These are phyloP conservation scores for Pararge aegeria DNA, from an alignment of 1,140 invertebrate genomes.

Conservation along the genomic window DNA sequence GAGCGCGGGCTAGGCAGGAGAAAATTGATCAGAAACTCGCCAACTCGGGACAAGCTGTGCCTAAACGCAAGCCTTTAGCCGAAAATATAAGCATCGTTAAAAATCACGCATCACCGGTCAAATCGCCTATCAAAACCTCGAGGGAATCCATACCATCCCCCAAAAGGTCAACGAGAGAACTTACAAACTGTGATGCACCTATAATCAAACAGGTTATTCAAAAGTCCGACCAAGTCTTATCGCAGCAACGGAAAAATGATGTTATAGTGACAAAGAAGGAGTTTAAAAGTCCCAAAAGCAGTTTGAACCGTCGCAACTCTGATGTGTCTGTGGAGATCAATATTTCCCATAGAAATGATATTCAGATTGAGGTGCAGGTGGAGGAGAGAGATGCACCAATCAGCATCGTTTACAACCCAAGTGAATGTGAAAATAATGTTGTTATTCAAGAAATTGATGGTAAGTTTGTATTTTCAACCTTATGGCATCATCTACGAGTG, in stretches of 20 bases:
- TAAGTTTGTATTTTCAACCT: conserved; percentile 27
- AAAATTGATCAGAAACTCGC: conserved; percentile 76
- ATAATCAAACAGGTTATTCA: conserved; percentile 32
- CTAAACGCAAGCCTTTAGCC: conserved; percentile 61
- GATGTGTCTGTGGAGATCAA: conserved; percentile 76
- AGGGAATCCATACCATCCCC: conserved; percentile 50
- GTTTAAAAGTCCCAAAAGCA: conserved; percentile 58
- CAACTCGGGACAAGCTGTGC: conserved; percentile 63
- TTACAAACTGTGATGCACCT: conserved; percentile 37
- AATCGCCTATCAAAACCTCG: conserved; percentile 48
- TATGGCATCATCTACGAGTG: too few species aligned
- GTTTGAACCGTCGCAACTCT: conserved; percentile 53
- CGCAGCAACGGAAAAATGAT: conserved; percentile 47
- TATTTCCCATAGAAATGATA: conserved; percentile 74
- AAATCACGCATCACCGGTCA: conserved; percentile 46
- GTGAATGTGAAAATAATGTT: conserved; percentile 47
- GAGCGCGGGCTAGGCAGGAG: conserved; percentile 72
- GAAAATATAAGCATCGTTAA: conserved; percentile 54
- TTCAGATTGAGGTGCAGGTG: conserved; percentile 75
- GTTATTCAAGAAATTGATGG: conserved; percentile 65
- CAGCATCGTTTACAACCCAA: conserved; percentile 51
- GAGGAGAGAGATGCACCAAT: conserved; percentile 73
- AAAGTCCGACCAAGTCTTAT: conserved; percentile 39
- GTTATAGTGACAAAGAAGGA: conserved; percentile 63
- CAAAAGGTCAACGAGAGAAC: conserved; percentile 41